Evolutionary conservation across 64 coral and sea anemone genomes (phyloP).

Genomic region (Exaiptasia diaphana): DNA sequence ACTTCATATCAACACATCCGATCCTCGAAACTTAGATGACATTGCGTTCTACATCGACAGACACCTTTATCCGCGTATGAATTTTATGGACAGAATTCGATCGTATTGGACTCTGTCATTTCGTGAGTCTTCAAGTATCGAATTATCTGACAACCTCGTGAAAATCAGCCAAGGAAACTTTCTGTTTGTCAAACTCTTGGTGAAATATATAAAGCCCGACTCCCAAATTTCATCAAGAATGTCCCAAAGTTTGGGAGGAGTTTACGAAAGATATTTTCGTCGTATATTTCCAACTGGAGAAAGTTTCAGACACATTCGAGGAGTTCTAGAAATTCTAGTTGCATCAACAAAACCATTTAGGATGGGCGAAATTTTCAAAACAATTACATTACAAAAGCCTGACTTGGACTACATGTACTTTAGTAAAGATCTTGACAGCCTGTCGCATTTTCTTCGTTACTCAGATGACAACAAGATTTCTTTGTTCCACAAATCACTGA

Average conservation of each 20-base stretch:
- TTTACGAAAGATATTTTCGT: slow-evolving; percentile 65
- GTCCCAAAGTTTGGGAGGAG: slow-evolving; percentile 35
- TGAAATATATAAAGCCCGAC: background rate
- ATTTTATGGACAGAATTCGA: too few relatives aligned
- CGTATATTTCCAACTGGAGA: background rate
- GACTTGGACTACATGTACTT: too few relatives aligned
- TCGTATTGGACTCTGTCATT: too few relatives aligned
- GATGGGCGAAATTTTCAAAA: background rate
- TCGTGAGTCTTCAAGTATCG: too few relatives aligned
- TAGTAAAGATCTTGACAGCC: too few relatives aligned
- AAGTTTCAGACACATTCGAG: slow-evolving; percentile 11
- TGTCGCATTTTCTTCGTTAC: too few relatives aligned
- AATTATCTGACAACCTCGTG: too few relatives aligned
- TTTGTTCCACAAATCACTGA: slow-evolving; percentile 65
- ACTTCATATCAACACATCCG: slow-evolving; percentile 1
- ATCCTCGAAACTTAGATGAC: slow-evolving; percentile 56
- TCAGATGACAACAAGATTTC: too few relatives aligned
- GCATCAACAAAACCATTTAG: slow-evolving; percentile 34
- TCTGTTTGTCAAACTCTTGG: slow-evolving; percentile 62
- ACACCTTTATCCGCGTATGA: too few relatives aligned
- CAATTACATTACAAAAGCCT: too few relatives aligned
- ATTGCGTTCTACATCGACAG: slow-evolving; percentile 29
- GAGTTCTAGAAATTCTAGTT: slow-evolving; percentile 52
- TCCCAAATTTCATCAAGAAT: slow-evolving; percentile 17
- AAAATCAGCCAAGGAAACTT: slow-evolving; percentile 76